Base-by-base conservation (phyloP, 2,888 invertebrate genomes). In the Hetaerina titia region DNA sequence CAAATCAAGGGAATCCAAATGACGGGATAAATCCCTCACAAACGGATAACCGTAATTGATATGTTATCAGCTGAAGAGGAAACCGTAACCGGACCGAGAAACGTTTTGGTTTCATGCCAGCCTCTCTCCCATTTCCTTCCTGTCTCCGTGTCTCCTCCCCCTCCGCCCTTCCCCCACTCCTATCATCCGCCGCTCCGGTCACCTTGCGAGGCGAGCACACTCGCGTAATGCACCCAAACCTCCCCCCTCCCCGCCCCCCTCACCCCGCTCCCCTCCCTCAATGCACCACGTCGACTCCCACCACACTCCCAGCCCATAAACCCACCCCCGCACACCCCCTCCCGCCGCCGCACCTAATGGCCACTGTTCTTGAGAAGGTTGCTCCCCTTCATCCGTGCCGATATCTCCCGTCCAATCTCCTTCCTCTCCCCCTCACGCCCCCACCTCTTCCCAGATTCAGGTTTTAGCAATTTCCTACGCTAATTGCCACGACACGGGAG, bases 401-500 rank as follows among this genome's bases (percentile, higher is more conserved):
- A 17, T 63, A 63, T 81, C 22, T 22, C 45, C n/a, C 81, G 15
- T 81, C 60, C n/a, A 9, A 19, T 95, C 95, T 63, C 64, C 25
- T 17, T 60, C 25, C 25, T 15, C n/a, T 17, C 60, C 87, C 56
- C 60, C 57, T 81, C 25, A 31, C 57, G n/a, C 57, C 56, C 11
- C 94, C 95, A 60, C 19, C 89, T 60, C 74, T 60, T 31, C 64
- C 17, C 69, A 69, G 69, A 69, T 69, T 92, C 92, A 92, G 92
- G 92, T 92, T 92, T 92, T 92, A 92, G 92, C 92, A 69, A 92
- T 92, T 92, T 92, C 92, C 92, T 31, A 25, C 64, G 92, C 92
- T 92, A 92, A 92, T 92, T 92, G 92, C 69, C 56, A 56, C 92
- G 64, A 69, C 92, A 92, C 92, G 92, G 92, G 22, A 69, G 64